Evolutionary conservation across 30 jellyfish, hydroid and myxozoan species (phyloP), one percentile per base, ranked within the genome.

Genomic region (Turritopsis rubra): DNA sequence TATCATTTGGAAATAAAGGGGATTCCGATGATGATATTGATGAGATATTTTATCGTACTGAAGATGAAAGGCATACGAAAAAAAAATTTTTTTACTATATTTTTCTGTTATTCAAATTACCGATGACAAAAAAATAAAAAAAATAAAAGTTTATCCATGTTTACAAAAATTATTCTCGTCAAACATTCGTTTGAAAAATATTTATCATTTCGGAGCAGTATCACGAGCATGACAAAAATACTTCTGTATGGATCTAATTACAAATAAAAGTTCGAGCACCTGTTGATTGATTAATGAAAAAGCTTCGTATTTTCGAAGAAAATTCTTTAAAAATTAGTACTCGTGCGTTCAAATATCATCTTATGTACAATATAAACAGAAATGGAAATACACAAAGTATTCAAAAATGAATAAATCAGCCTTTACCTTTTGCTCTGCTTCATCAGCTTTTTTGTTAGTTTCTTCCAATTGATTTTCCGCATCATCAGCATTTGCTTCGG

Each of bases 361-460:
- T 41, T 41, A 41, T 41, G 13, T 41, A 13, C n/a, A n/a, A n/a
- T 41, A 41, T 5, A 41, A 41, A 41, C 60, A 41, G 60, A 41
- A 41, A 3, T 41, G 5, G 60, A 41, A 41, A 5, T 41, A 41
- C 60, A 5, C 60, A 41, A 13, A 41, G 13, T 41, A 13, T 3
- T 41, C 9, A 41, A 41, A 41, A 41, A 41, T 3, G 5, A 41
- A 41, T 41, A 41, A 41, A 41, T 41, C 60, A 5, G 18, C 28
- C 84, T 76, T n/a, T 80, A 80, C 87, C 65, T 8, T 28, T 7
- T 26, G 3, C 65, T 80, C 87, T 21, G 79, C 65, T 80, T 80
- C 81, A 31, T 80, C 87, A 24, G 87, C 81, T 80, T 80, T 80
- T 52, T 80, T 83, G 21, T 80, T 80, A 26, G 81, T 80, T 28